Conservation (phyloP, 2,888 invertebrate species). For the Azorinus chamasolen region DNA sequence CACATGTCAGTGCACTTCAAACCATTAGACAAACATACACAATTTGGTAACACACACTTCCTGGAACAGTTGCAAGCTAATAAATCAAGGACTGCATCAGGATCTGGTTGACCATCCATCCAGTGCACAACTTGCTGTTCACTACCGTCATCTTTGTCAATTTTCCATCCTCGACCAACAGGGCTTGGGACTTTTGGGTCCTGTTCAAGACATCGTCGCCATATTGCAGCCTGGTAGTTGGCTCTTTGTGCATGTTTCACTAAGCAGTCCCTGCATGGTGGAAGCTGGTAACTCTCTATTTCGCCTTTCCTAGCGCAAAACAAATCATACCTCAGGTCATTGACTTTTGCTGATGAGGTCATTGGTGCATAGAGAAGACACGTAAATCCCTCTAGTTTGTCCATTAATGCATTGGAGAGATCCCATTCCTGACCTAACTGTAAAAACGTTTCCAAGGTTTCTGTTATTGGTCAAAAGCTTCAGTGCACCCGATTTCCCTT, state of each 20-base stretch:
- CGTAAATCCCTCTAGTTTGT: too few relatives aligned
- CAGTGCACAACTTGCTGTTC: not conserved
- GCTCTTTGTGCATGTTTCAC: not conserved
- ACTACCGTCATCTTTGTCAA: not conserved
- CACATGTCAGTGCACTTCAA: too few relatives aligned
- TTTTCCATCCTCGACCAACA: too few relatives aligned
- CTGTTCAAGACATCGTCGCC: not conserved
- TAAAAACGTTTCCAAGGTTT: not conserved
- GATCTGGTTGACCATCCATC: not conserved
- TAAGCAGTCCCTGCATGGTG: not conserved
- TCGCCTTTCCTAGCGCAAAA: too few relatives aligned
- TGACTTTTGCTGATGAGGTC: too few relatives aligned
- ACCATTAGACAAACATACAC: not conserved
- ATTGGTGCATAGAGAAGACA: too few relatives aligned
- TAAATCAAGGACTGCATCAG: not conserved
- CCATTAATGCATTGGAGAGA: too few relatives aligned
- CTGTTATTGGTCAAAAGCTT: not conserved
- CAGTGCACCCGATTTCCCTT: not conserved
- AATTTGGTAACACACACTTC: not conserved
- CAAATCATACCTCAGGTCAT: too few relatives aligned
- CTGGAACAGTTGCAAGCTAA: not conserved
- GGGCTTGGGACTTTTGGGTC: not conserved
- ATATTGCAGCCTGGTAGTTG: slow-evolving; percentile 4
- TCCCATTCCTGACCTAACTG: too few relatives aligned
- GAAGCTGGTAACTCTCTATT: too few relatives aligned